phyloP scores from a whole-genome alignment of 2,113 vertebrate genomes.

The Globicephala melas region DNA sequence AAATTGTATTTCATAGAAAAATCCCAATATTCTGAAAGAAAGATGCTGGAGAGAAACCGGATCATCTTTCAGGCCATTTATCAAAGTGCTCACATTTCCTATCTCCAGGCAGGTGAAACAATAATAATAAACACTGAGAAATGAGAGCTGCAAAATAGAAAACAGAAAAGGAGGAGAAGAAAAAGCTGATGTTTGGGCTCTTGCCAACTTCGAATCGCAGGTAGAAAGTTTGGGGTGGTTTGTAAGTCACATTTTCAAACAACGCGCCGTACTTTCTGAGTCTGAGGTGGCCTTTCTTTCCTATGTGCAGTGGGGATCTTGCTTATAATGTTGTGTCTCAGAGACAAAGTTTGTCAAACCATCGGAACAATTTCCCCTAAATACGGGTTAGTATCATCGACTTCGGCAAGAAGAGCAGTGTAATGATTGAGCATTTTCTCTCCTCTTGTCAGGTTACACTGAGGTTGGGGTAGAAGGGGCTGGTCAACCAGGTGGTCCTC shows the following conservation, averaged over 20 bases:
- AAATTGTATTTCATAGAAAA: constrained; percentile 23
- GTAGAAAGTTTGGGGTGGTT: background rate
- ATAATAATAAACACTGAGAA: constrained; percentile 39
- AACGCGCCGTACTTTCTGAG: background rate
- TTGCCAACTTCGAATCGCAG: constrained; percentile 30
- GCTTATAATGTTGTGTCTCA: background rate
- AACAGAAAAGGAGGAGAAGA: background rate
- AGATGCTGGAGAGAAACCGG: background rate
- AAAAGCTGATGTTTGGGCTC: background rate
- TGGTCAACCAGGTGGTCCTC: background rate
- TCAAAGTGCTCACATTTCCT: constrained; percentile 37
- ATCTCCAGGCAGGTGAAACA: constrained; percentile 43
- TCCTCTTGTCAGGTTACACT: background rate
- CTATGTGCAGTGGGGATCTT: background rate
- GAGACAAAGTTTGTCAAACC: background rate
- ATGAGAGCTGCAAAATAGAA: constrained; percentile 32
- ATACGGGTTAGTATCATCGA: background rate
- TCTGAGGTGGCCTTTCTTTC: background rate
- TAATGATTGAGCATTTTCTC: background rate
- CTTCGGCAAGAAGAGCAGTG: background rate
- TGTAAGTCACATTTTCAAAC: background rate
- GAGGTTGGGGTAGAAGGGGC: background rate
- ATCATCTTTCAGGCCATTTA: constrained; percentile 39
- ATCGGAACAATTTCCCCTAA: background rate
- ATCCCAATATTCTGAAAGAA: constrained; percentile 1